These are phyloP conservation scores for Himalopsyche japonica DNA, from an alignment of 2,888 invertebrate genomes.

Conservation along the genomic window DNA sequence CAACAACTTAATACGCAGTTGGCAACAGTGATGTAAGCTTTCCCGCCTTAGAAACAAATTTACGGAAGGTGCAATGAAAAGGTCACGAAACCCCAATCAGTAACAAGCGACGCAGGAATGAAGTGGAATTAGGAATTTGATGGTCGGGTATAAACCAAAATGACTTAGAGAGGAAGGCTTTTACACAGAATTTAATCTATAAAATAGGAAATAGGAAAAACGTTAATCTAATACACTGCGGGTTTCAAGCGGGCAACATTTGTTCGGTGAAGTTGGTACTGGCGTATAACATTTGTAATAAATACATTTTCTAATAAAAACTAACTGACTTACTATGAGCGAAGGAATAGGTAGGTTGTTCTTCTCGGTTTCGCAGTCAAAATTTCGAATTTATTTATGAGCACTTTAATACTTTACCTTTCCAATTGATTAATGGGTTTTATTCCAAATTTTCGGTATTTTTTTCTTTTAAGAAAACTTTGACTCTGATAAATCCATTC, in stretches of 20 bases:
- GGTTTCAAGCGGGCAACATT: background rate
- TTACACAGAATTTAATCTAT: background rate
- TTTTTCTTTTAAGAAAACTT: too few species aligned
- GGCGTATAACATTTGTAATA: background rate
- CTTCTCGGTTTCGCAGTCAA: too few species aligned
- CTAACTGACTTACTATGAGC: too few species aligned
- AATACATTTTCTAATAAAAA: background rate
- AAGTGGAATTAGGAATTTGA: background rate
- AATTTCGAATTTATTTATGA: too few species aligned
- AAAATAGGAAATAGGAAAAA: background rate
- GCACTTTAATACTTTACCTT: too few species aligned
- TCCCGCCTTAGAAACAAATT: background rate
- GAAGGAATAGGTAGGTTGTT: too few species aligned
- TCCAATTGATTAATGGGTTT: too few species aligned
- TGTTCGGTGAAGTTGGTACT: background rate
- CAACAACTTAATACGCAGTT: background rate
- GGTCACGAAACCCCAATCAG: background rate
- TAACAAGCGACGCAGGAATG: background rate
- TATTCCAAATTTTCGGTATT: too few species aligned
- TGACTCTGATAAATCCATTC: too few species aligned
- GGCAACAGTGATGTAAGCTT: background rate
- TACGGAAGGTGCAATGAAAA: background rate
- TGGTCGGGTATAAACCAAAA: background rate
- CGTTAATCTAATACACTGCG: background rate
- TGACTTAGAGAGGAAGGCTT: background rate